phyloP scores from a whole-genome alignment of 2,113 vertebrate species.

The Columbina picui region DNA sequence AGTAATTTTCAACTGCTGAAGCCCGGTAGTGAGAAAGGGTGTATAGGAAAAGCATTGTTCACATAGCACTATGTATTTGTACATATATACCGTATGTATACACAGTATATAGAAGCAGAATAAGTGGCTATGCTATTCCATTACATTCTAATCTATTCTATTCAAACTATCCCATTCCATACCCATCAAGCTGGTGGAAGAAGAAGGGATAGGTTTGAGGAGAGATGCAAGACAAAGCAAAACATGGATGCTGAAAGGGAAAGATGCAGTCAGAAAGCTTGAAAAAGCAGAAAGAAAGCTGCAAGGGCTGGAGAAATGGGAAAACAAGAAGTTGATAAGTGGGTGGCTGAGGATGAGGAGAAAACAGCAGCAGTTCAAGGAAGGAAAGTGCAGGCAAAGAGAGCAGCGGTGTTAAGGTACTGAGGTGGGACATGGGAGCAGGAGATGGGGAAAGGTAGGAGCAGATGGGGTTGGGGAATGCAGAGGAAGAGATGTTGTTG shows the following conservation, averaged over 20 bases:
- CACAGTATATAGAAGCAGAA: not conserved
- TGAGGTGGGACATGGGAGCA: not conserved
- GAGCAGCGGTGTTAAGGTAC: not conserved
- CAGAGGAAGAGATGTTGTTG: not conserved
- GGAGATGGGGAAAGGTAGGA: not conserved
- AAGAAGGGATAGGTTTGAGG: not conserved
- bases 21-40: not conserved
- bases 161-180: too few species aligned
- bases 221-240: not conserved
- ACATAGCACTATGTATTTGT: not conserved
- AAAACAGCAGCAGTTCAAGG: not conserved
- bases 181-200: not conserved
- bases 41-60: not conserved
- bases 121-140: too few species aligned
- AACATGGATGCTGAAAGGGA: not conserved
- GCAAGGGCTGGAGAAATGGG: not conserved
- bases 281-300: not conserved
- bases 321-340: not conserved
- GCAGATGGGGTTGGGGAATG: not conserved
- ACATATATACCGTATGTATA: too few species aligned
- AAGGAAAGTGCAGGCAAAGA: not conserved
- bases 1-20: not conserved
- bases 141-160: too few species aligned
- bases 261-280: not conserved
- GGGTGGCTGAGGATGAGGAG: not conserved